Conservation (phyloP, 2,888 invertebrate genomes). For the Unio pictorum region DNA sequence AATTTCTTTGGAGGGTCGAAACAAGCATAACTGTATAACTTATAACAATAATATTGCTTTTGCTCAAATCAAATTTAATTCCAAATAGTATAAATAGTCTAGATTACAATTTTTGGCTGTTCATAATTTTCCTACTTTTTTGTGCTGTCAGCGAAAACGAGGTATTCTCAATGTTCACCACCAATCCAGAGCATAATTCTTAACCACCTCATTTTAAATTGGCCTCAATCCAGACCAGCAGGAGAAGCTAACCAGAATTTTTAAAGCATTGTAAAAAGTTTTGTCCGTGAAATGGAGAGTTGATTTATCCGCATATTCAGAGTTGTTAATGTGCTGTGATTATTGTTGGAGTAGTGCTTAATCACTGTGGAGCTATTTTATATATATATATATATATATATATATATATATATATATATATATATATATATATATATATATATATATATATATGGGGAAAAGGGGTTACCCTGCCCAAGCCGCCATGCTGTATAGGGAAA, state of each 20-base stretch:
- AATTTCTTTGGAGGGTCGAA: too few species aligned
- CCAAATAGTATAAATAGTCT: too few species aligned
- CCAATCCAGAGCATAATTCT: background rate
- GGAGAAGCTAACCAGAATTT: background rate
- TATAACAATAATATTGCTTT: too few species aligned
- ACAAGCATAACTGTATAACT: too few species aligned
- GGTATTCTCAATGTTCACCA: background rate
- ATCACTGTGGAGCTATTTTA: conserved; percentile 6
- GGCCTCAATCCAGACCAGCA: background rate
- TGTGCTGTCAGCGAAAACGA: too few species aligned
- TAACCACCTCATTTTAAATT: too few species aligned
- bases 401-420: conserved; percentile 7
- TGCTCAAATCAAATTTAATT: too few species aligned
- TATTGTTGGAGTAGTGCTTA: background rate
- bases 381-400: conserved; percentile 8
- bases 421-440: conserved; percentile 5
- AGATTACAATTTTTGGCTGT: too few species aligned
- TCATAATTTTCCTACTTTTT: too few species aligned
- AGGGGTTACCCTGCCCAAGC: conserved; percentile 3
- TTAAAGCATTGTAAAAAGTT: background rate
- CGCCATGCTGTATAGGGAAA: conserved; percentile 2
- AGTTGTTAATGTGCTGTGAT: too few species aligned
- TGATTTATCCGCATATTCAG: too few species aligned
- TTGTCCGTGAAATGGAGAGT: background rate
- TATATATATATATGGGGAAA: conserved; percentile 11